Evolutionary conservation across 2,888 invertebrate species (phyloP).

Genomic region (Cyclophora albipunctata): DNA sequence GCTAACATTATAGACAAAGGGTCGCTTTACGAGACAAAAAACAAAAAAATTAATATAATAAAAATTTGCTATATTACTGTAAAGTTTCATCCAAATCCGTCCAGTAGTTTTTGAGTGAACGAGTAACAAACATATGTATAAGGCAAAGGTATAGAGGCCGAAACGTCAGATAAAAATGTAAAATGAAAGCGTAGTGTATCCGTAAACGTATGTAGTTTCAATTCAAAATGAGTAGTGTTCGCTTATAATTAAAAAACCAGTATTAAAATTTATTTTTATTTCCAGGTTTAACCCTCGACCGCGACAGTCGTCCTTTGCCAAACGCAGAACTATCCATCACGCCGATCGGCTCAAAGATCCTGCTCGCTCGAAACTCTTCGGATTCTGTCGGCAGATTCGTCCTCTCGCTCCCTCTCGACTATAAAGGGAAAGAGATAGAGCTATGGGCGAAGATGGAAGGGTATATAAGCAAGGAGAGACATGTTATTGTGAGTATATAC

Average conservation of each 20-base stretch:
- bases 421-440: conserved; percentile 60
- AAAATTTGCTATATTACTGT: too few relatives aligned
- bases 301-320: conserved; percentile 73
- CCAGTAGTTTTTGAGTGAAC: background rate
- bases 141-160: background rate
- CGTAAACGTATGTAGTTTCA: too few relatives aligned
- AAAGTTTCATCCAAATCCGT: background rate
- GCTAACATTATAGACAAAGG: too few relatives aligned
- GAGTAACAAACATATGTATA: too few relatives aligned
- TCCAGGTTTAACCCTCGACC: conserved; percentile 77
- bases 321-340: conserved; percentile 65
- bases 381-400: conserved; percentile 66
- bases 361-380: conserved; percentile 37
- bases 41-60: too few relatives aligned
- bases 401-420: conserved; percentile 53
- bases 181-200: too few relatives aligned
- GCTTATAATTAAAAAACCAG: too few relatives aligned
- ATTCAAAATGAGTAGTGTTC: too few relatives aligned
- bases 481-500: conserved; percentile 50
- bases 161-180: too few relatives aligned
- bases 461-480: conserved; percentile 73
- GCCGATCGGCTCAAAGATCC: conserved; percentile 44
- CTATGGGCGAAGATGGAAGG: conserved; percentile 76
- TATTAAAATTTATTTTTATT: conserved; percentile 2
- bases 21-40: too few relatives aligned